These are phyloP conservation scores for Danaus chrysippus DNA, from an alignment of 2,888 invertebrate genomes.

Conservation along the genomic window DNA sequence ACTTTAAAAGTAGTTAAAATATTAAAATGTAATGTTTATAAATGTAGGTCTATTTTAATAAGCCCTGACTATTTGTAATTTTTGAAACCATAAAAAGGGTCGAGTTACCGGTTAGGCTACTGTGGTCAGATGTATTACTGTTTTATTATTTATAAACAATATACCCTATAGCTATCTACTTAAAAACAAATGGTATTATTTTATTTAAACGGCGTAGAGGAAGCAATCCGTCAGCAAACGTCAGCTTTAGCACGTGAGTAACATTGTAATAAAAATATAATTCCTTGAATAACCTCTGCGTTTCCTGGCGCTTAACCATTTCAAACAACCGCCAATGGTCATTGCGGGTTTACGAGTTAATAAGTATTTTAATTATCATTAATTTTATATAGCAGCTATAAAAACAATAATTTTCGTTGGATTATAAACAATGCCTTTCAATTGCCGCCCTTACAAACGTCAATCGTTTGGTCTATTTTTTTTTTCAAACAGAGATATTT, in stretches of 20 bases:
- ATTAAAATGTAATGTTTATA: too few species aligned
- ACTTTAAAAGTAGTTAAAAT: too few species aligned
- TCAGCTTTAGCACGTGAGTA: slow-evolving; percentile 51
- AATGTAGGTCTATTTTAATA: too few species aligned
- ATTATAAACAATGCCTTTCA: not conserved
- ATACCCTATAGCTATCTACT: not conserved
- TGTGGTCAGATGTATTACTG: too few species aligned
- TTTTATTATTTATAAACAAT: not conserved
- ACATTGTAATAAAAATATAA: slow-evolving; percentile 48
- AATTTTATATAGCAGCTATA: too few species aligned
- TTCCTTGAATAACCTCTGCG: slow-evolving; percentile 9
- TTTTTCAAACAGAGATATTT: not conserved
- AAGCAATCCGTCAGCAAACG: slow-evolving; percentile 55
- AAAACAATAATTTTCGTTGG: too few species aligned
- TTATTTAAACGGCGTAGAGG: slow-evolving; percentile 37
- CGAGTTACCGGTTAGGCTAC: too few species aligned
- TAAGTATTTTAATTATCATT: too few species aligned
- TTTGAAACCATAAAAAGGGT: too few species aligned
- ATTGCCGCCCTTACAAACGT: slow-evolving; percentile 3
- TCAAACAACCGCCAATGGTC: not conserved
- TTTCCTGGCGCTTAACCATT: slow-evolving; percentile 9
- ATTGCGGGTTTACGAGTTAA: too few species aligned
- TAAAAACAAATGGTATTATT: slow-evolving; percentile 10
- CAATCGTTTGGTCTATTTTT: not conserved
- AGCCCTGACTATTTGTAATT: too few species aligned